Evolutionary conservation across 2,888 invertebrate species (phyloP), one percentile per base, ranked within the genome.

Genomic region (Leptura quadrifasciata): DNA sequence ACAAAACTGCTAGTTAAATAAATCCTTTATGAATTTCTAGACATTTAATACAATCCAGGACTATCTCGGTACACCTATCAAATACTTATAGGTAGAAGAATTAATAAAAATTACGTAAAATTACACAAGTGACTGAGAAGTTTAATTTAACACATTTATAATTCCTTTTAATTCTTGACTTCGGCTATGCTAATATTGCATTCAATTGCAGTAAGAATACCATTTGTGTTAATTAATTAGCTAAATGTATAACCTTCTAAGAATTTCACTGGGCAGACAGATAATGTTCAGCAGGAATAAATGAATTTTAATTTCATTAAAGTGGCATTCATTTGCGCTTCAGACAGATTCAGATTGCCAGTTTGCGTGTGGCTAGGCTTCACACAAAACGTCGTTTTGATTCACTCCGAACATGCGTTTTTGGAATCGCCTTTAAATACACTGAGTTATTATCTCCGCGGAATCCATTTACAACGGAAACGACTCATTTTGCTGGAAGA

Each of bases 231-330:
- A 82, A 87, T 88, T 88, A 88, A 88, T 88, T 88, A 88, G 85
- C 86, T 88, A 87, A 88, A 87, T 52, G 71, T 24, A 27, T 78
- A 78, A 79, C 82, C 83, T 88, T 88, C 88, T 88, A 83, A 87
- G 88, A 88, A 88, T 86, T 85, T 86, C 86, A 83, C 83, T 79
- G 67, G 85, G 52, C 61, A 71, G 71, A 84, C 87, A 83, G 87
- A 87, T 87, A 88, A 86, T 86, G 87, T 87, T 84, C 87, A 84
- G 77, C 17, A 77, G 85, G 88, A 88, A 89, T 89, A 88, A 88
- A 89, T 88, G 88, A 88, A 88, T 89, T 88, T 88, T 88, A 89
- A 88, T 89, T 88, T 89, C 88, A 88, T 88, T 88, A 88, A 88
- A 88, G 88, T 86, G 86, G 85, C 85, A 60, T 72, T 57, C 71